Evolutionary conservation across 2,113 vertebrate genomes (phyloP).

Genomic region (Perognathus longimembris): DNA sequence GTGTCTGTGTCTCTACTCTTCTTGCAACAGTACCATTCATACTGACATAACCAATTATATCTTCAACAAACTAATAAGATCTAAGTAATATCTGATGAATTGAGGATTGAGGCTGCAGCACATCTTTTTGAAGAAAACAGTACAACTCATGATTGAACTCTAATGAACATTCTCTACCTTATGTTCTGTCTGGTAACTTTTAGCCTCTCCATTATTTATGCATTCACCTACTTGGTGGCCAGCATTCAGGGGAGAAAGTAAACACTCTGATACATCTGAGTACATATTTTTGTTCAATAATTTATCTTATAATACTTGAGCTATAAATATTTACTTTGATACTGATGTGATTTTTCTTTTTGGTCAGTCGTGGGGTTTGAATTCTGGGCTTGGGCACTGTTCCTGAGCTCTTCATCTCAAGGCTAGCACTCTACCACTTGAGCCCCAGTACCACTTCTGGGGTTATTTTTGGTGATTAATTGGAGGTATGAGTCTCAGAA

Average conservation of each 20-base stretch:
- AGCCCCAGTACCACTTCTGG: no score
- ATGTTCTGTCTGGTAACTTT: neutral
- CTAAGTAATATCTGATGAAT: neutral
- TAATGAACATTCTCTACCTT: neutral
- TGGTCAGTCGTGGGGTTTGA: no score
- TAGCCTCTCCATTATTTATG: constrained; percentile 17
- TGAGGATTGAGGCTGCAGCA: neutral
- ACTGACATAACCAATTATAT: neutral
- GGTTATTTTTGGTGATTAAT: no score
- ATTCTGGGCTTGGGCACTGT: no score
- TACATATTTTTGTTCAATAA: constrained; percentile 26
- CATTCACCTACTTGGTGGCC: neutral
- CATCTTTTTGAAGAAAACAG: neutral
- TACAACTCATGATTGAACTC: neutral
- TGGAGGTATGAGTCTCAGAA: no score
- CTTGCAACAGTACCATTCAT: neutral
- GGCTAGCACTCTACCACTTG: no score
- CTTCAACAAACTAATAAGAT: neutral
- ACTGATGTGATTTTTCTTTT: no score
- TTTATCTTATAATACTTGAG: constrained; percentile 49
- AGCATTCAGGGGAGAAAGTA: neutral
- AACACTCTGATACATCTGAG: neutral
- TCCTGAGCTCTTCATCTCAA: no score
- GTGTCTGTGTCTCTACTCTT: neutral
- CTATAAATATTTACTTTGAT: constrained; percentile 40